Evolutionary conservation across 2,113 vertebrate species (phyloP).

Genomic region (Rynchops niger): DNA sequence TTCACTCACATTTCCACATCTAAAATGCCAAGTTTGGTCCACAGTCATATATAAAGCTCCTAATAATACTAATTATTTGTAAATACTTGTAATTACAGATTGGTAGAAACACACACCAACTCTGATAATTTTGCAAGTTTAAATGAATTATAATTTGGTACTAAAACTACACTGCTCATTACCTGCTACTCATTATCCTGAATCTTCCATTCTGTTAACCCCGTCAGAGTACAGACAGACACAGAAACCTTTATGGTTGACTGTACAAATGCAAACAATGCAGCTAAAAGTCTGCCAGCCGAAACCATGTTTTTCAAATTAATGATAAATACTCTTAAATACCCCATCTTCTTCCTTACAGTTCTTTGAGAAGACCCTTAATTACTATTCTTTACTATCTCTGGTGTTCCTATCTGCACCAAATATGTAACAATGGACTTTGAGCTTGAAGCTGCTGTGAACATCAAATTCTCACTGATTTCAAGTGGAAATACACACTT

Average conservation of each 20-base stretch:
- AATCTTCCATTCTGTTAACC: neutral
- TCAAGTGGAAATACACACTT: neutral
- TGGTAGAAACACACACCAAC: neutral
- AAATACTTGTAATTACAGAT: neutral
- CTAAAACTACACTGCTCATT: neutral
- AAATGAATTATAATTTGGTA: neutral
- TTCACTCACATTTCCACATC: neutral
- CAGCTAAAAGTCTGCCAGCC: neutral
- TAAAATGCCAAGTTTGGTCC: neutral
- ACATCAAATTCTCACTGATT: neutral
- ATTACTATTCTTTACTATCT: neutral
- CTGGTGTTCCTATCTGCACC: neutral
- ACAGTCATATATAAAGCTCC: neutral
- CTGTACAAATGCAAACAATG: neutral
- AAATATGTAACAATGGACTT: neutral
- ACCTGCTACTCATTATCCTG: neutral
- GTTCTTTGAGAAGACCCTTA: neutral
- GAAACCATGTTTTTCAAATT: neutral
- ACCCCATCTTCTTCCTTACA: neutral
- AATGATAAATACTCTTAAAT: neutral
- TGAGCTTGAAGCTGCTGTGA: neutral
- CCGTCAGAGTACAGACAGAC: neutral
- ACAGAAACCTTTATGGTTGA: neutral
- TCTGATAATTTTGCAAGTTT: neutral
- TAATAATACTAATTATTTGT: neutral